Evolutionary conservation across 2,888 invertebrate genomes (phyloP).

Genomic region (Andrena minutula): DNA sequence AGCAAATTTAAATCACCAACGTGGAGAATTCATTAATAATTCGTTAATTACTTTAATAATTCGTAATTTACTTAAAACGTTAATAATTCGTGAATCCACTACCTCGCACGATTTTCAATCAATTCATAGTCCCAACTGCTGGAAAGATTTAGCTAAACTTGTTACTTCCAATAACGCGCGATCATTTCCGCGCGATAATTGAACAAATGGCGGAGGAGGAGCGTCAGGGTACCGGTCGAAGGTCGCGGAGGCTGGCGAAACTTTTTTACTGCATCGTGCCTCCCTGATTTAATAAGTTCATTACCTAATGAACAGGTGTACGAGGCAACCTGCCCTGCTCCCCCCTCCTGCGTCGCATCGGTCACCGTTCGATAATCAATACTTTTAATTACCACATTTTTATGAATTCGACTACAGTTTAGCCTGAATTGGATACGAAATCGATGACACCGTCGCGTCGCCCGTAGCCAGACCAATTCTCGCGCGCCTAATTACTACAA

Average conservation of each 20-base stretch:
- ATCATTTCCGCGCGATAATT: slow-evolving; percentile 77
- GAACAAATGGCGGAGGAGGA: slow-evolving; percentile 68
- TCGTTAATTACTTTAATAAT: too few relatives aligned
- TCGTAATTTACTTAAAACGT: too few relatives aligned
- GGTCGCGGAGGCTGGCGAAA: slow-evolving; percentile 65
- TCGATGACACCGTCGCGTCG: slow-evolving; percentile 66
- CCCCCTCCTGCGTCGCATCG: slow-evolving; percentile 42
- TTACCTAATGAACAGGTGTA: slow-evolving; percentile 84
- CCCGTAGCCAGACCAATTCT: slow-evolving; percentile 59
- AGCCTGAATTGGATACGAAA: slow-evolving; percentile 76
- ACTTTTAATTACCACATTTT: slow-evolving; percentile 83
- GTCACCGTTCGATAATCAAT: slow-evolving; percentile 80
- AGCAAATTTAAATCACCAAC: too few relatives aligned
- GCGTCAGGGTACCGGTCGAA: slow-evolving; percentile 31
- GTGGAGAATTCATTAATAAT: too few relatives aligned
- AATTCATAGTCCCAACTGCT: slow-evolving; percentile 31
- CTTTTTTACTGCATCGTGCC: slow-evolving; percentile 63
- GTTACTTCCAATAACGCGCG: slow-evolving; percentile 76
- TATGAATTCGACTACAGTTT: slow-evolving; percentile 76
- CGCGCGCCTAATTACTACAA: slow-evolving; percentile 56
- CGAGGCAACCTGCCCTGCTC: slow-evolving; percentile 59
- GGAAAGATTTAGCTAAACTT: slow-evolving; percentile 43
- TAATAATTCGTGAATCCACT: not conserved
- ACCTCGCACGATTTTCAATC: slow-evolving; percentile 24
- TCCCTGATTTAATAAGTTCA: slow-evolving; percentile 84